Evolutionary conservation across 2,113 vertebrate genomes (phyloP), one percentile per base, ranked within the genome.

Genomic region (Beaufortia kweichowensis): DNA sequence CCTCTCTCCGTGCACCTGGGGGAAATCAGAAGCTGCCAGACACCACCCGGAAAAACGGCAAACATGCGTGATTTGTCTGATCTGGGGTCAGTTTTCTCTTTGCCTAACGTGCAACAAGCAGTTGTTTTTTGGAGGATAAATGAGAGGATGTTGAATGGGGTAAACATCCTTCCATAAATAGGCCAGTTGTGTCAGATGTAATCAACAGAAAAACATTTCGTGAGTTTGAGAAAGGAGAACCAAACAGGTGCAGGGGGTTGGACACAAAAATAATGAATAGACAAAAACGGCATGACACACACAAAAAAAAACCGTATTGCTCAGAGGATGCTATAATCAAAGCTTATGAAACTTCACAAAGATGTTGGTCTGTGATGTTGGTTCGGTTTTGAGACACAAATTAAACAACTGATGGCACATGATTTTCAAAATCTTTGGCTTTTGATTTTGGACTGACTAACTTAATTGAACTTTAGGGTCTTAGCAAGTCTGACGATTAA

Each of bases 41-140:
- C 29, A 46, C 59, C 21, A 39, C 10, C 28, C 23, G 8, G 28
- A 57, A 59, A 46, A 77, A 33, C 39, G 19, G 41, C 82, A 84
- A 81, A 80, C 50, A 67, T 29, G 14, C 2, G n/a, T 76, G 7
- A 71, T 80, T 81, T 57, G 79, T 68, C 69, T 80, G 46, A 71
- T 72, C 46, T 66, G 31, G 31, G 75, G 56, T 77, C 53, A 62
- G 68, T 68, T 76, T 74, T 50, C 68, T 64, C 31, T 12, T 56
- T 12, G n/a, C 24, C 43, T 23, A 67, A 57, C 53, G 35, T 31
- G 31, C 39, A 67, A 64, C 39, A 26, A 23, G 48, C 53, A 21
- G 48, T 33, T 55, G 33, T 39, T 11, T 74, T 74, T 29, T 74
- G 57, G 39, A 74, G 70, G 35, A 59, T 59, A 19, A 48, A 69